These are phyloP conservation scores for Ceratosolen solmsi DNA, from an alignment of 1,140 invertebrate species.

Conservation along the genomic window DNA sequence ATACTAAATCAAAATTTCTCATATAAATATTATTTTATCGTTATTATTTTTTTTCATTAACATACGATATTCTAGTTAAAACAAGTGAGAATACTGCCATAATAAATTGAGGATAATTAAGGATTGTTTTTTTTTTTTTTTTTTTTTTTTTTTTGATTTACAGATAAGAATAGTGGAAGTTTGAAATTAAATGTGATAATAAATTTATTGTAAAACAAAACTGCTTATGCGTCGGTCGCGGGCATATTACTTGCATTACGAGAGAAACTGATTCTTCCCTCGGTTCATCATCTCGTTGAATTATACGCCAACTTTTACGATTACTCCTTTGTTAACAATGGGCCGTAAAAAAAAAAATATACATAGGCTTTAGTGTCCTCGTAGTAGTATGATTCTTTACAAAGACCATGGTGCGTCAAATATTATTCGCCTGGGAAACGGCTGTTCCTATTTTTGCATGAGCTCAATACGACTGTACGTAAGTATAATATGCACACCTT, in stretches of 20 bases:
- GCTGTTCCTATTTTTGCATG: too few species aligned
- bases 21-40: too few species aligned
- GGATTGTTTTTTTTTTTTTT: too few species aligned
- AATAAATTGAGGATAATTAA: too few species aligned
- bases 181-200: too few species aligned
- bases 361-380: neutral
- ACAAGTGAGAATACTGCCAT: too few species aligned
- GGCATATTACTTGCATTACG: neutral
- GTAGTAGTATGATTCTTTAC: neutral
- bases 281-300: neutral
- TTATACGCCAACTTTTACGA: conserved; percentile 35
- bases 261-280: neutral
- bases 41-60: too few species aligned
- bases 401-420: neutral
- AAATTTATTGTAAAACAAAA: too few species aligned
- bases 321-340: neutral
- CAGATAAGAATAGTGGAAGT: neutral
- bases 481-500: neutral
- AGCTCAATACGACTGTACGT: neutral
- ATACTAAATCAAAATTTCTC: too few species aligned
- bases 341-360: conserved; percentile 25
- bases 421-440: neutral
- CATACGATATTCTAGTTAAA: too few species aligned
- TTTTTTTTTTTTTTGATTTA: neutral
- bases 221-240: neutral